A percentile compares a stretch with the other conserved stretches of the same genome.
Conservation (phyloP, 2,888 invertebrate genomes). For the Drosophila paramelanica region DNA sequence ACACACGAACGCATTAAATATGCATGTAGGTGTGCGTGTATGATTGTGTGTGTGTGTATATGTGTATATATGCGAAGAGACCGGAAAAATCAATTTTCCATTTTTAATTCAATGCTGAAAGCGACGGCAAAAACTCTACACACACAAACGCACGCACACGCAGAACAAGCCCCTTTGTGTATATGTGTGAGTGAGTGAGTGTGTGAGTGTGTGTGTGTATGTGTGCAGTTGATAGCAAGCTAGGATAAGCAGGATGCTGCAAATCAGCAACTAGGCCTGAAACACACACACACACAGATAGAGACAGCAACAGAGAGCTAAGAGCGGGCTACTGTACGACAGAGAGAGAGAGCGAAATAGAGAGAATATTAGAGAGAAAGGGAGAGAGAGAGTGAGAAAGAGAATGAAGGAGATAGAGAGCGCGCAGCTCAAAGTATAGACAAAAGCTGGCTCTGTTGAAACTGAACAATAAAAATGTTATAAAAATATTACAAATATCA, state of each 20-base stretch:
- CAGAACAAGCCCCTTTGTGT: slow-evolving; percentile 13
- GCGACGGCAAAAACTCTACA: slow-evolving; percentile 33
- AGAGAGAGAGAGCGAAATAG: not conserved
- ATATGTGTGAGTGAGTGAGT: slow-evolving; percentile 11
- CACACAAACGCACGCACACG: slow-evolving; percentile 20
- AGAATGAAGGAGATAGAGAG: not conserved
- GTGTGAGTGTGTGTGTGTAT: slow-evolving; percentile 20
- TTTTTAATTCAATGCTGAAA: slow-evolving; percentile 80
- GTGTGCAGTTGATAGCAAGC: slow-evolving; percentile 49
- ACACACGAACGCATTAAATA: slow-evolving; percentile 18
- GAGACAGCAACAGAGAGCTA: slow-evolving; percentile 7
- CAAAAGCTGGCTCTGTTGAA: slow-evolving; percentile 50
- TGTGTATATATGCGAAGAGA: slow-evolving; percentile 63
- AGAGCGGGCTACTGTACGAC: slow-evolving; percentile 4
- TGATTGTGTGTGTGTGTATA: slow-evolving; percentile 14
- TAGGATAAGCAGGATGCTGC: slow-evolving; percentile 80
- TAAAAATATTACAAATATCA: slow-evolving; percentile 1
- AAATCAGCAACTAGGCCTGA: slow-evolving; percentile 53
- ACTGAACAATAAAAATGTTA: slow-evolving; percentile 14
- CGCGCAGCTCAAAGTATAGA: slow-evolving; percentile 41
- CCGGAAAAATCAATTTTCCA: slow-evolving; percentile 85
- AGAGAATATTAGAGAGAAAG: not conserved
- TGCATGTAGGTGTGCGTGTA: slow-evolving; percentile 17
- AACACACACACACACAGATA: slow-evolving; percentile 15
- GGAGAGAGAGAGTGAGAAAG: not conserved